These are phyloP conservation scores for Indri indri DNA, from an alignment of 2,113 vertebrate genomes.

Conservation along the genomic window DNA sequence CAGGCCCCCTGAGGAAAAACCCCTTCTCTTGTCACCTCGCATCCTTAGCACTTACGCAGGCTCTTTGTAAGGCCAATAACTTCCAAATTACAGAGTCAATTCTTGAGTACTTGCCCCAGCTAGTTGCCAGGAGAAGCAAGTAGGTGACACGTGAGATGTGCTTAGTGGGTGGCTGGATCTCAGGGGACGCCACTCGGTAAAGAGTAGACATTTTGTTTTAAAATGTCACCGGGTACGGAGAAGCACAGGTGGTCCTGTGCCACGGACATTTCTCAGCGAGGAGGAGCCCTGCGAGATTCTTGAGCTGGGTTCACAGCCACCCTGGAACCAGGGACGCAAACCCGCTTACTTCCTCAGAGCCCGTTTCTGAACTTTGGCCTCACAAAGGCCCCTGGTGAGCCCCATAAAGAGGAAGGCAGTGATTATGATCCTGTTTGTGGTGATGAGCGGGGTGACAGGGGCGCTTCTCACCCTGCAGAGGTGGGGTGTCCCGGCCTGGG, in stretches of 20 bases:
- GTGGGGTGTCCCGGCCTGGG: neutral
- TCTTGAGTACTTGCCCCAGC: rapidly evolving
- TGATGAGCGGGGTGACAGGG: rapidly evolving
- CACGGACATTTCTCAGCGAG: rapidly evolving
- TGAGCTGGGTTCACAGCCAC: rapidly evolving
- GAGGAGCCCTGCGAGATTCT: neutral
- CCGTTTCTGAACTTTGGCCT: neutral
- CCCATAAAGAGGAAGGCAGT: neutral
- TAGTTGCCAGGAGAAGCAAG: rapidly evolving
- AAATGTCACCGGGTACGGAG: neutral
- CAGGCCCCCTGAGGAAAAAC: neutral
- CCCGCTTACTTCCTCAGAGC: neutral
- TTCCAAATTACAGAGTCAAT: neutral
- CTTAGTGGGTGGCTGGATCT: neutral
- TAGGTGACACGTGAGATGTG: rapidly evolving
- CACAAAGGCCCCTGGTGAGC: no score
- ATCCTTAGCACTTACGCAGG: neutral
- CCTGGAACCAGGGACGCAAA: no score
- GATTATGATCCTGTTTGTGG: neutral
- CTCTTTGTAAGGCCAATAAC: neutral
- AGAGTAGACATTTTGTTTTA: neutral
- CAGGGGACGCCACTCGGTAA: rapidly evolving
- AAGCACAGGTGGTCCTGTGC: neutral
- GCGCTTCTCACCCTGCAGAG: rapidly evolving
- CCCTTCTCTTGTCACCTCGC: no score